Conservation (phyloP, 2,113 vertebrate genomes). For the Cinclus mexicanus region DNA sequence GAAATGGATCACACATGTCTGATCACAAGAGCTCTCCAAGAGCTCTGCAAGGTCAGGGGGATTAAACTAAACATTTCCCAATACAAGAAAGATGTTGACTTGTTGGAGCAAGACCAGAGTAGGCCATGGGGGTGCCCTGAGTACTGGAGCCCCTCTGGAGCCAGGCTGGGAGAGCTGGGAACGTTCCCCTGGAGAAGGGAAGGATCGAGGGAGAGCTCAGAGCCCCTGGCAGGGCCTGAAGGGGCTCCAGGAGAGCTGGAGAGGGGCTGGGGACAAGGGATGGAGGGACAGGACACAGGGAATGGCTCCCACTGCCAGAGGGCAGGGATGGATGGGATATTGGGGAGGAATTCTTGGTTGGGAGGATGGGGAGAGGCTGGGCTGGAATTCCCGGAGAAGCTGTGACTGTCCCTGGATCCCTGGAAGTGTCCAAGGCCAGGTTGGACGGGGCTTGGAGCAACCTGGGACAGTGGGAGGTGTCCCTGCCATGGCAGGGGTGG, state of each 20-base stretch:
- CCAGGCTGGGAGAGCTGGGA: neutral
- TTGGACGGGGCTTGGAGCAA: rapidly evolving
- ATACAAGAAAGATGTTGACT: neutral
- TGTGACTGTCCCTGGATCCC: neutral
- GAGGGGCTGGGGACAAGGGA: neutral
- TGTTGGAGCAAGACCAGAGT: neutral
- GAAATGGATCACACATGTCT: neutral
- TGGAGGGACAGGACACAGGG: neutral
- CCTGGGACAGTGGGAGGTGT: rapidly evolving
- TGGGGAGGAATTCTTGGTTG: neutral
- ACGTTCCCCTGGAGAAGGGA: rapidly evolving
- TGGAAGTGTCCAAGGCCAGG: neutral
- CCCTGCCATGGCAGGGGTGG: neutral
- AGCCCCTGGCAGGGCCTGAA: rapidly evolving
- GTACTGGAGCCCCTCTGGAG: neutral
- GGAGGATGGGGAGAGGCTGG: neutral
- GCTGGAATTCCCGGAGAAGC: neutral
- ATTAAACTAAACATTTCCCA: neutral
- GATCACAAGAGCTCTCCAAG: neutral
- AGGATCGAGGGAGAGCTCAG: neutral
- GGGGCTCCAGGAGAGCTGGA: neutral
- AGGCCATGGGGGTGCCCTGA: rapidly evolving
- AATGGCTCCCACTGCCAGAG: neutral
- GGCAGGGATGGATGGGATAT: neutral
- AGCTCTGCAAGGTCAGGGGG: neutral